Conservation (phyloP, 2,797 vertebrate species). For the Sciaenops ocellatus region DNA sequence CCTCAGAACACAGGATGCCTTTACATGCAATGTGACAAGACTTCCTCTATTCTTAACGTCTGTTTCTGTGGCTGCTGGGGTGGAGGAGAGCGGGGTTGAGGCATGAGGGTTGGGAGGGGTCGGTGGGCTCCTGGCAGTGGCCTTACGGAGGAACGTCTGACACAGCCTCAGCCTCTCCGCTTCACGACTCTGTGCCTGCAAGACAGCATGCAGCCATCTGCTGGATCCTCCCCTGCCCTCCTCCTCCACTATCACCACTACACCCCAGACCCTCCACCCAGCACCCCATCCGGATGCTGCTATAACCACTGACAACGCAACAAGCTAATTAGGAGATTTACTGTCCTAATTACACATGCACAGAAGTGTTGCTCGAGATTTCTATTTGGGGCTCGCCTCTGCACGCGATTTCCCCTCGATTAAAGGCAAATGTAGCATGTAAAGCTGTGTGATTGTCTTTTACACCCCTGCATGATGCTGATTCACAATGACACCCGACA, state of each 20-base stretch:
- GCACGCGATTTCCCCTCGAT: slow-evolving; percentile 69
- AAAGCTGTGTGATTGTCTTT: slow-evolving; percentile 75
- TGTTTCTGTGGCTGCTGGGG: slow-evolving; percentile 72
- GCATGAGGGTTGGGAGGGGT: slow-evolving; percentile 1
- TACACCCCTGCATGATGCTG: slow-evolving; percentile 74
- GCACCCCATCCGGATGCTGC: slow-evolving; percentile 51
- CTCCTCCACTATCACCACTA: slow-evolving; percentile 24
- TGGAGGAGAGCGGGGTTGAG: slow-evolving; percentile 21
- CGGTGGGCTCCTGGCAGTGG: slow-evolving; percentile 57
- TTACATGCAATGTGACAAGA: slow-evolving; percentile 85
- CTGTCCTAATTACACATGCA: slow-evolving; percentile 76
- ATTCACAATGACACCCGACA: slow-evolving; percentile 81
- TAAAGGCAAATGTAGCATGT: slow-evolving; percentile 85
- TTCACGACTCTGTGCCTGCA: slow-evolving; percentile 58
- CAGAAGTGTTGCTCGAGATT: slow-evolving; percentile 69
- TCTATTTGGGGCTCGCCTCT: slow-evolving; percentile 63
- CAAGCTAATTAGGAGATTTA: slow-evolving; percentile 81
- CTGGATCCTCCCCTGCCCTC: slow-evolving; percentile 46
- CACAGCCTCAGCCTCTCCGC: slow-evolving; percentile 61
- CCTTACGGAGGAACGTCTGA: slow-evolving; percentile 66
- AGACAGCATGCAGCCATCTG: slow-evolving; percentile 79
- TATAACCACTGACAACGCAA: slow-evolving; percentile 74
- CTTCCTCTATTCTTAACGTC: slow-evolving; percentile 86
- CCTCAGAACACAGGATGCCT: slow-evolving; percentile 68
- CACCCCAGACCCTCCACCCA: slow-evolving; percentile 42